Evolutionary conservation across 2,113 vertebrate genomes (phyloP), one percentile per base, ranked within the genome.

Genomic region (Chamaea fasciata): DNA sequence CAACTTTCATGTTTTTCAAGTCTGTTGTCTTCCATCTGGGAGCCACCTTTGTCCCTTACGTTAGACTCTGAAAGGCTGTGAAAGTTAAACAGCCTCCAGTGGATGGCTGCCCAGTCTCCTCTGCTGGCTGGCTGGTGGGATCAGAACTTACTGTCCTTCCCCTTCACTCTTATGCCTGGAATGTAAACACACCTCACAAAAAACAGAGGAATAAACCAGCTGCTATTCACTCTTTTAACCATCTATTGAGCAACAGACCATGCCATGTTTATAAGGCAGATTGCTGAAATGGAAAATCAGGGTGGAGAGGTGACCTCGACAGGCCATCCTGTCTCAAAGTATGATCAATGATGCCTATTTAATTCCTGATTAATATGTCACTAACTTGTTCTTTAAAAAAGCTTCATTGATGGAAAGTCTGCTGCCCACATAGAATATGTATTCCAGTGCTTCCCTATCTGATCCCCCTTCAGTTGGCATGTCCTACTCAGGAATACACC

Each of bases 161-260:
- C 65, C 86, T 94, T 53, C 90, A 94, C 85, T 93, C 76, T 95
- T 89, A 78, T 0, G 11, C 49, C 53, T 93, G 95, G 94, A 96
- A 97, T 96, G 94, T 95, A 97, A 96, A 96, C 88, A 95, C 87
- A 94, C 76, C 88, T 92, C 83, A 90, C 55, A 47, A 94, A 94
- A 96, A 96, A 21, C 78, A 95, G 90, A 90, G 79, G 88, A 88
- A 95, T 95, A 92, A 94, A 92, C 76, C 92, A 95, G 76, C 90
- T 95, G 94, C 90, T 95, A 62, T 75, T 94, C 85, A 74, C 50
- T 92, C 71, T 73, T 91, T 77, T 83, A 90, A 96, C 79, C 60
- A 67, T 71, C 92, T 82, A 68, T 81, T 90, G 85, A 94, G 80
- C 85, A 96, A 92, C 49, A 89, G 90, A 78, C 60, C 55, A 70